These are phyloP conservation scores for Tenthredo mesomela DNA, from an alignment of 2,888 invertebrate genomes.

Conservation along the genomic window DNA sequence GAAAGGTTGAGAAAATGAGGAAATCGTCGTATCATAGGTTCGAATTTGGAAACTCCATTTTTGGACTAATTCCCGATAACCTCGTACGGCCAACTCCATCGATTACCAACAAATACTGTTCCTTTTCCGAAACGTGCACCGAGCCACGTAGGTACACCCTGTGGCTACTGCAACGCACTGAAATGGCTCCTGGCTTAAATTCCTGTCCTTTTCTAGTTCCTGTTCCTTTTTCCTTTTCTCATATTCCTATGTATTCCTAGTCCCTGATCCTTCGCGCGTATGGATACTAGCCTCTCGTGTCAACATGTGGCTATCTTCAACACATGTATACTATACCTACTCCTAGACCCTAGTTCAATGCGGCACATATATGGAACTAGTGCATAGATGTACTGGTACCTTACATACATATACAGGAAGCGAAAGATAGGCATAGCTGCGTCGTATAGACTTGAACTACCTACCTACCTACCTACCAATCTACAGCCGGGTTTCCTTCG, in stretches of 20 bases:
- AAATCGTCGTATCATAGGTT: background rate
- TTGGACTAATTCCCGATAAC: too few species aligned
- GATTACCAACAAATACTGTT: too few species aligned
- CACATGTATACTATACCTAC: background rate
- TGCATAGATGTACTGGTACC: background rate
- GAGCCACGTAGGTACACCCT: background rate
- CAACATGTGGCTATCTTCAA: background rate
- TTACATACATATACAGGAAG: background rate
- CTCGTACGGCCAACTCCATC: too few species aligned
- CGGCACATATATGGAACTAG: background rate
- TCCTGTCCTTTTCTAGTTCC: background rate
- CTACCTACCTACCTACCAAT: constrained; percentile 7
- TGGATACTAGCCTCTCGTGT: background rate
- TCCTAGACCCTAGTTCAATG: background rate
- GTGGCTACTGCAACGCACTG: background rate
- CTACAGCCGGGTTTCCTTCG: constrained; percentile 35
- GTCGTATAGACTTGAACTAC: background rate
- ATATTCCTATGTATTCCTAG: background rate
- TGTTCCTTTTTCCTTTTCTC: background rate
- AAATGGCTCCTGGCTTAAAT: background rate
- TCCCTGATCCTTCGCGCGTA: background rate
- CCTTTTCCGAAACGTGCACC: background rate
- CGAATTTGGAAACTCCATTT: too few species aligned
- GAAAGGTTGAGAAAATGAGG: background rate
- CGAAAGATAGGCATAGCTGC: constrained; percentile 30